These are phyloP conservation scores for Lemur catta DNA, from an alignment of 2,797 vertebrate species.

Conservation along the genomic window DNA sequence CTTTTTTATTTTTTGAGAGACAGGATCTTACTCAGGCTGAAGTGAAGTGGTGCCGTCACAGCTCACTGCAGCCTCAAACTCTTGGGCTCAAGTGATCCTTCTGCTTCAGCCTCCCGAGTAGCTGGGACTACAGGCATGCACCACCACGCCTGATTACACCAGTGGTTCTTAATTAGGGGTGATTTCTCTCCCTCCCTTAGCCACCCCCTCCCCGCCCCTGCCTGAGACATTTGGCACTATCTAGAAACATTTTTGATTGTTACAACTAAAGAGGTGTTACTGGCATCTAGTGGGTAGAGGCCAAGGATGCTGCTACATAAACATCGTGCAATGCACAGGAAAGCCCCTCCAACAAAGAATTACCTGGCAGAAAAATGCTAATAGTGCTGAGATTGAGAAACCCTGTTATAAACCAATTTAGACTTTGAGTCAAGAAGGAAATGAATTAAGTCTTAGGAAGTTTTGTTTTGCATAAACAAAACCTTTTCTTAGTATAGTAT, in stretches of 20 bases:
- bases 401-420: neutral
- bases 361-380: neutral
- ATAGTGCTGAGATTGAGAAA: neutral
- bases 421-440: neutral
- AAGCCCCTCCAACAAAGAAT: neutral
- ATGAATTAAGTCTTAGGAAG: neutral
- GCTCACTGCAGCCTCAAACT: neutral
- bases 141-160: neutral
- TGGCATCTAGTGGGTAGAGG: neutral
- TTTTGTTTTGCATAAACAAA: neutral
- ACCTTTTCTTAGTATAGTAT: neutral
- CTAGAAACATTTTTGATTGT: neutral
- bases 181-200: neutral
- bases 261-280: neutral
- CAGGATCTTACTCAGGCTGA: neutral
- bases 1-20: neutral
- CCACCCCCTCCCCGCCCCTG: rapidly evolving
- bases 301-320: neutral
- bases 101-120: neutral
- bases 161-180: neutral
- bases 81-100: neutral
- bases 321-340: neutral
- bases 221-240: neutral
- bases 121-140: no score
- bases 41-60: neutral